Base-by-base conservation (phyloP, 2,888 invertebrate species). In the Apodemia zela region DNA sequence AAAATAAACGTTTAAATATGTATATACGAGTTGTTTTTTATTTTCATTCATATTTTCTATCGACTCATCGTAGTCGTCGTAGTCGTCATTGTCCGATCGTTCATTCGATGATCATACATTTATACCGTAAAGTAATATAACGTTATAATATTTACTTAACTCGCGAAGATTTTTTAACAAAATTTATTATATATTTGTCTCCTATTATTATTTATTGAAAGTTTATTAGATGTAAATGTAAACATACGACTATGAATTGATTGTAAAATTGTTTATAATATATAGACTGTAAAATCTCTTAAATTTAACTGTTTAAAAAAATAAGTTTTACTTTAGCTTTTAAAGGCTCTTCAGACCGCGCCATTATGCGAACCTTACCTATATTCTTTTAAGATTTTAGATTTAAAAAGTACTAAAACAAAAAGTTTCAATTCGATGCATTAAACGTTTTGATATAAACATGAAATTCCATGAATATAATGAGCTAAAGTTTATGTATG, bases 1-100 rank as follows among this genome's bases (percentile, higher is more conserved):
- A 75, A 82, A 42, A 77, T 79, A 82, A 81, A 77, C 73, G 75
- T 73, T 77, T 67, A 76, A 75, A 73, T 78, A 78, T 79, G 73
- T 79, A 78, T 66, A 68, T 65, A 62, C 54, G 54, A 54, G 54
- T 47, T 65, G 65, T 65, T 67, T 74, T 73, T 71, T 73, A 73
- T 75, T 67, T 54, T 29, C 49, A 18, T 45, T 29, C 35, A 49
- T 42, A 13, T 11, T 54, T 54, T 54, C 25, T 25, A 25, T 54
- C 25, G 54, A 54, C 54, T 54, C 54, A 25, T 25, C 54, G 54
- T 15, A 25, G 15, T 10, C 54, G 11, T 25, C 54, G 18, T 11
- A 38, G 42, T 15, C 15, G 42, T 25, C 54, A 25, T 21, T 21
- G 11, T 49, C 49, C 42, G 15, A 42, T 42, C n/a, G 42, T 42